Evolutionary conservation across 2,113 vertebrate species (phyloP).

Genomic region (Spea bombifrons): DNA sequence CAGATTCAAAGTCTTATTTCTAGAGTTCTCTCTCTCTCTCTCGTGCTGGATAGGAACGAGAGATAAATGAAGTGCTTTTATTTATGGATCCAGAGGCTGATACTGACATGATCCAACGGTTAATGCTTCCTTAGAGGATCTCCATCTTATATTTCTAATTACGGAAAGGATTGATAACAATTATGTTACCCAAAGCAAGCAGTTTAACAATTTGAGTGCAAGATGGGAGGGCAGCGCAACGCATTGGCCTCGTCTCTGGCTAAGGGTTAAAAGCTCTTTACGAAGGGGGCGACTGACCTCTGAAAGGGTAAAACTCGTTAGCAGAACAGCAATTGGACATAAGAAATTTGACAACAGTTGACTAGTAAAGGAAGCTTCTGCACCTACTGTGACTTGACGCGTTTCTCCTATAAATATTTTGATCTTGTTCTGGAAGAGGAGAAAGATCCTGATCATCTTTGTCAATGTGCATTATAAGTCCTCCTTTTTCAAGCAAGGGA

Average conservation of each 20-base stretch:
- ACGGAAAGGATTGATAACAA: conserved; percentile 46
- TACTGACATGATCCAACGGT: conserved; percentile 45
- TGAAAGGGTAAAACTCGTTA: conserved; percentile 29
- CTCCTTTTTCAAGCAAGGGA: conserved; percentile 43
- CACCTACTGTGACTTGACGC: conserved; percentile 43
- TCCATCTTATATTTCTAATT: conserved; percentile 46
- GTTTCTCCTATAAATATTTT: conserved; percentile 45
- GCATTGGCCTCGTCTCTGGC: too few species aligned
- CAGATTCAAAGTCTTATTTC: conserved; percentile 44
- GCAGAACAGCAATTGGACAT: conserved; percentile 35
- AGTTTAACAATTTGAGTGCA: conserved; percentile 11
- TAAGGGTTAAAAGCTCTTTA: too few species aligned
- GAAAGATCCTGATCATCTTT: conserved; percentile 39
- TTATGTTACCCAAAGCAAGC: conserved; percentile 38
- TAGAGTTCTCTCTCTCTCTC: conserved; percentile 15
- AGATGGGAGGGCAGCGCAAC: not conserved
- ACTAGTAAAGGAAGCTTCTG: conserved; percentile 41
- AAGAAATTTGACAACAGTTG: conserved; percentile 27
- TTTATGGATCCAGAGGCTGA: conserved; percentile 43
- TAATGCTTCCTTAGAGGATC: conserved; percentile 43
- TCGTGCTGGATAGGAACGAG: conserved; percentile 6
- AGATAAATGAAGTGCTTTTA: conserved; percentile 23
- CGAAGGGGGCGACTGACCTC: too few species aligned
- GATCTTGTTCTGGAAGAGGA: conserved; percentile 36
- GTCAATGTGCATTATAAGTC: conserved; percentile 47